phyloP scores from a whole-genome alignment of 35 echinoderm and acorn worm species.

The Ophioderma brevispina region DNA sequence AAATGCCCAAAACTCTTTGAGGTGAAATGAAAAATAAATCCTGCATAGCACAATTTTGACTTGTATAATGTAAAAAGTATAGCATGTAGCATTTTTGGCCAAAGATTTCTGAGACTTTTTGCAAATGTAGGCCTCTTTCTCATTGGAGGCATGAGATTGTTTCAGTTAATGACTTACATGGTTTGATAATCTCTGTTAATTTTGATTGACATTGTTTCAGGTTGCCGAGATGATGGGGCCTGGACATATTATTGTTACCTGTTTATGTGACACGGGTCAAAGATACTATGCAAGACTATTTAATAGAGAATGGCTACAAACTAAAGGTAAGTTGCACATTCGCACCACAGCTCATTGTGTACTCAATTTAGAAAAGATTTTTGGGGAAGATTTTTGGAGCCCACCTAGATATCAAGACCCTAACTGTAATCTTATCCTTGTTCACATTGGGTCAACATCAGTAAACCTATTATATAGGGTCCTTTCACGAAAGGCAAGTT shows the following conservation, averaged over 20 bases:
- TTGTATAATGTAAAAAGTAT: no score
- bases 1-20: no score
- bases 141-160: no score
- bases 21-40: no score
- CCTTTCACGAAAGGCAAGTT: neutral
- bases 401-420: neutral
- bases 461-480: neutral
- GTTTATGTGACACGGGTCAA: conserved; percentile 96
- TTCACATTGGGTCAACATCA: neutral
- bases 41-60: no score
- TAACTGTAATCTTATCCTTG: neutral
- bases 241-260: conserved; percentile 82
- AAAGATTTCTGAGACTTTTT: no score
- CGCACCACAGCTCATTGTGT: neutral
- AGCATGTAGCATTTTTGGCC: no score
- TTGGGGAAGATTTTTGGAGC: neutral
- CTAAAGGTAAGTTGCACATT: conserved; percentile 61
- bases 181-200: no score
- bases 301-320: conserved; percentile 74
- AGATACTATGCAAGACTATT: conserved; percentile 92
- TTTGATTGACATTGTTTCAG: conserved; percentile 6
- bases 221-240: conserved; percentile 86
- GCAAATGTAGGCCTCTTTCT: no score
- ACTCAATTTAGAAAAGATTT: neutral
- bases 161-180: no score